Evolutionary conservation across 92 coral and sea anemone species (phyloP).

Genomic region (Palythoa caribaeorum): DNA sequence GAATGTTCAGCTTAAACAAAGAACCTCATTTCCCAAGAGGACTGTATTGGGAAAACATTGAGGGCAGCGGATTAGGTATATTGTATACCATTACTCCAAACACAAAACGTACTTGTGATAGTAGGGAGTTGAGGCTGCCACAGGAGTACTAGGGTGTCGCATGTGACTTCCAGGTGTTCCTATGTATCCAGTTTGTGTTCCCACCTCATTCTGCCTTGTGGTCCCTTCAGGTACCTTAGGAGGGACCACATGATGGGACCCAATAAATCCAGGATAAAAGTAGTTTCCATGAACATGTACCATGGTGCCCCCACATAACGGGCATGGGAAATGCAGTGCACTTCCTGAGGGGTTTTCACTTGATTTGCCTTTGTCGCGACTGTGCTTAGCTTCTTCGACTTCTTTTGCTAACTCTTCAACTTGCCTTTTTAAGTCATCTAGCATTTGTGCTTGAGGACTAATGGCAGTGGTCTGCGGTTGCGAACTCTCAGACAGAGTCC

Average conservation of each 20-base stretch:
- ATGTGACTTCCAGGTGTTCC: constrained; percentile 57
- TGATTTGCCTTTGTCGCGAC: constrained; percentile 45
- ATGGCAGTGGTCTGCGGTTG: constrained; percentile 50
- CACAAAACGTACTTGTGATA: constrained; percentile 74
- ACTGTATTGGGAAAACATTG: no score
- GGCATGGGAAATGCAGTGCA: constrained; percentile 89
- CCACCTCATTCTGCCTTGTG: constrained; percentile 50
- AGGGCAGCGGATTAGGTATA: background rate
- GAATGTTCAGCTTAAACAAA: no score
- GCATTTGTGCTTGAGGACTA: constrained; percentile 56
- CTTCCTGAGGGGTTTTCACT: constrained; percentile 42
- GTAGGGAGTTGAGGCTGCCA: constrained; percentile 84
- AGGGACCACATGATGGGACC: constrained; percentile 56
- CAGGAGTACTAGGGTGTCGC: constrained; percentile 77
- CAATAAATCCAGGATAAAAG: constrained; percentile 84
- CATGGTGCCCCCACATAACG: constrained; percentile 83
- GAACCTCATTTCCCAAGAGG: no score
- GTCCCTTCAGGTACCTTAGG: constrained; percentile 56
- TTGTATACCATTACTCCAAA: background rate
- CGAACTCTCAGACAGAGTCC: constrained; percentile 47
- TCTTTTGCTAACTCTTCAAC: constrained; percentile 75
- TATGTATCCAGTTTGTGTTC: constrained; percentile 74
- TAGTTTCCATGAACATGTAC: constrained; percentile 84
- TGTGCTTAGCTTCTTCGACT: constrained; percentile 70
- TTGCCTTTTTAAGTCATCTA: constrained; percentile 77